Conservation (phyloP, 2,113 vertebrate species). For the Pygoscelis antarcticus region DNA sequence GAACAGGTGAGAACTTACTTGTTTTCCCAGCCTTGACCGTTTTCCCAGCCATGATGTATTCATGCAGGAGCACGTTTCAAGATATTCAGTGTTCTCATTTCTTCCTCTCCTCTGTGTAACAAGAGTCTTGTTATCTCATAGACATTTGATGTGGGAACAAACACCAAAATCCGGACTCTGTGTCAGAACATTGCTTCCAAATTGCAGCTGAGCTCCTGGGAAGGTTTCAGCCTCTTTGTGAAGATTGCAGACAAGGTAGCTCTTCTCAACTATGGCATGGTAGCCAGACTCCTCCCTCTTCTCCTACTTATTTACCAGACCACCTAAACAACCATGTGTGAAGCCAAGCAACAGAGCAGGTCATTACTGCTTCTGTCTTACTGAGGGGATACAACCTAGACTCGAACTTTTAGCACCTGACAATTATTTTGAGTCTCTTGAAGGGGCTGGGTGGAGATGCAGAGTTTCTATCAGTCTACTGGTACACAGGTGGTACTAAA, state of each 20-base stretch:
- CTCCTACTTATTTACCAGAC: background rate
- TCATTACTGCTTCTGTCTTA: background rate
- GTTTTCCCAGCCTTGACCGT: background rate
- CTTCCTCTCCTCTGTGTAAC: background rate
- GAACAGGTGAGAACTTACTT: constrained; percentile 77
- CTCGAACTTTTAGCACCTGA: background rate
- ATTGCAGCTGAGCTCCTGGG: constrained; percentile 83
- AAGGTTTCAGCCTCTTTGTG: constrained; percentile 93
- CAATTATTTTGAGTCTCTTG: background rate
- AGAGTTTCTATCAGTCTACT: background rate
- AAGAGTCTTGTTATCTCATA: constrained; percentile 49
- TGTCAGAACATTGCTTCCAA: constrained; percentile 78
- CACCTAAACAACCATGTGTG: background rate
- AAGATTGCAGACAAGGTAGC: constrained; percentile 92
- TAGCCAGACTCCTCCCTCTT: background rate
- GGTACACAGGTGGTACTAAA: background rate
- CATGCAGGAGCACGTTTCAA: background rate
- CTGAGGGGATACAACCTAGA: background rate
- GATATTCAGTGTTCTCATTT: background rate
- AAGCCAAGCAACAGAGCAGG: background rate
- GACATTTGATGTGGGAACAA: constrained; percentile 85
- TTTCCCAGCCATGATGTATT: background rate
- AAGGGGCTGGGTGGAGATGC: background rate
- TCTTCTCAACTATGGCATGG: background rate
- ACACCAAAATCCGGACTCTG: constrained; percentile 82